Base-by-base conservation (phyloP, 2,888 invertebrate species). In the Ennomos erosarius region DNA sequence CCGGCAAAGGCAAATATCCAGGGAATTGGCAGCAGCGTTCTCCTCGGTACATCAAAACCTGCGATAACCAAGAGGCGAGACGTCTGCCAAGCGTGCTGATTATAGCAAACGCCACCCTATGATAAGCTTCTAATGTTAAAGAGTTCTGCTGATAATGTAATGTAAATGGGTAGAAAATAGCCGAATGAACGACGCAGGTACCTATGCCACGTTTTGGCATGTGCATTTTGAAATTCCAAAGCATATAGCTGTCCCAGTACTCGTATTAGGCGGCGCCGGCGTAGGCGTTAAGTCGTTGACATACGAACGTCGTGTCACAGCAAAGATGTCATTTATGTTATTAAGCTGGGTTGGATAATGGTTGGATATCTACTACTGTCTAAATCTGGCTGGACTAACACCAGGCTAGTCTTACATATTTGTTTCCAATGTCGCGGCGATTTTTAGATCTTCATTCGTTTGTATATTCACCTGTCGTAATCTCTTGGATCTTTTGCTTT, bases 331-430 rank as follows among this genome's bases (percentile, higher is more conserved):
- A 67, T 68, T 73, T 73, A 81, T 58, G 55, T 75, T 75, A 80
- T 78, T 73, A 44, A 64, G 50, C 59, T 59, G 55, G 58, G 68
- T 71, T 62, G 43, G 45, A 67, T 71, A 70, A 62, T 62, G 58
- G 68, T 71, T 62, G 43, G 45, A 67, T 71, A 70, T 63, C 62
- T 67, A 69, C 75, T 74, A 75, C 75, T 64, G 69, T 73, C 77
- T 81, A 81, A 73, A 77, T 81, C 71, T 68, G 75, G 71, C 71
- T 68, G 75, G 71, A 78, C 67, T 78, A 73, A 71, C 74, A 78
- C 73, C 76, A 77, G 79, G 75, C 73, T 75, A 77, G 79, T 75
- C 73, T 65, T 65, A 55, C 53, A 52, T 62, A 44, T 69, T 67
- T 54, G 64, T 73, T 72, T 70, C 69, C 73, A 76, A 75, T 61